Evolutionary conservation across 2,113 vertebrate genomes (phyloP).

Genomic region (Laticauda laticaudata): DNA sequence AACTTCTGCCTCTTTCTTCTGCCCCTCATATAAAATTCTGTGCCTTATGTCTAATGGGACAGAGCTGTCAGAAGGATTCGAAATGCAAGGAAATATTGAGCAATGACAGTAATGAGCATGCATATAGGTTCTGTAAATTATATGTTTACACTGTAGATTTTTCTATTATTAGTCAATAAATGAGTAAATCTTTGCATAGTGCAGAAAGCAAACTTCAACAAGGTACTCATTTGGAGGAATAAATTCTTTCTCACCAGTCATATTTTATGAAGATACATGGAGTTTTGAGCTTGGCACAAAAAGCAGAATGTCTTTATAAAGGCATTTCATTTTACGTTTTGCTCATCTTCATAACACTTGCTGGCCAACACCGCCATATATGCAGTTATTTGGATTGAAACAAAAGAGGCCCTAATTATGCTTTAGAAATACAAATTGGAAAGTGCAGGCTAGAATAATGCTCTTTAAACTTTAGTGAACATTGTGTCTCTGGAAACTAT

Average conservation of each 20-base stretch:
- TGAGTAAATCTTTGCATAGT: rapidly evolving
- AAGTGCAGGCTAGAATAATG: conserved; percentile 46
- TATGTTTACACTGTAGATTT: neutral
- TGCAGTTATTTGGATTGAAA: conserved; percentile 47
- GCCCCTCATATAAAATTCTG: neutral
- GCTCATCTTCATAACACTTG: conserved; percentile 25
- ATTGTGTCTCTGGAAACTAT: conserved; percentile 44
- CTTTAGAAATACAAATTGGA: conserved; percentile 55
- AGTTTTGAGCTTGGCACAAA: rapidly evolving
- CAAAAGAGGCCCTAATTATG: conserved; percentile 33
- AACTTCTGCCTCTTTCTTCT: neutral
- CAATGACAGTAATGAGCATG: neutral
- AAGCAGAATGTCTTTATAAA: conserved; percentile 53
- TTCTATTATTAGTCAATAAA: neutral
- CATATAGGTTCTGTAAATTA: neutral
- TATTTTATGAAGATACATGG: conserved; percentile 29
- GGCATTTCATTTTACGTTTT: neutral
- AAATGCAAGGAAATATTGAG: neutral
- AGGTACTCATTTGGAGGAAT: neutral
- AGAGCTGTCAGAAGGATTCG: neutral
- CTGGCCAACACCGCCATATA: conserved; percentile 30
- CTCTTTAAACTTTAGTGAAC: conserved; percentile 47
- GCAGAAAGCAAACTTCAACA: conserved; percentile 6
- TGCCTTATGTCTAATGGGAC: neutral
- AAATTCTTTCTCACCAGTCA: neutral